A percentile compares a stretch with the other conserved stretches of the same genome.
Conservation (phyloP, 2,113 vertebrate species). For the Perca fluviatilis region DNA sequence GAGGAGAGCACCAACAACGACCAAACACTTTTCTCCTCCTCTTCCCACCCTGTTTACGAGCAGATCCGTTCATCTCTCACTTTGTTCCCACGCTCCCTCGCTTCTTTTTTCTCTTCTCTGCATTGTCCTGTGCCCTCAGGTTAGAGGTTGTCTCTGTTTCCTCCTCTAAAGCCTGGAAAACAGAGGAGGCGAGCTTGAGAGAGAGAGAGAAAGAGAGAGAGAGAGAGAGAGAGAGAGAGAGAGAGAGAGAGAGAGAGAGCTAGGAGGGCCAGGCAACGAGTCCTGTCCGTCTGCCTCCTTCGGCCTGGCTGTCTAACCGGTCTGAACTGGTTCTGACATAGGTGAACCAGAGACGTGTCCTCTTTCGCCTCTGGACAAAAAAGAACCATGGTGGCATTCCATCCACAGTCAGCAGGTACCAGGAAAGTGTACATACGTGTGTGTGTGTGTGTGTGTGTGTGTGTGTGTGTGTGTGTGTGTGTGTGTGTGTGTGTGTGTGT, state of each 20-base stretch:
- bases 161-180: constrained; percentile 76
- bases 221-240: constrained; percentile 72
- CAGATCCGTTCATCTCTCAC: constrained; percentile 58
- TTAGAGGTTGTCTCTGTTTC: constrained; percentile 87
- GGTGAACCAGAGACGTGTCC: constrained; percentile 85
- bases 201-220: constrained; percentile 64
- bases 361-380: constrained; percentile 89
- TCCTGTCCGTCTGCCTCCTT: constrained; percentile 67
- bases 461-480: constrained; percentile 29
- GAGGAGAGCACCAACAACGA: constrained; percentile 73
- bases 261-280: constrained; percentile 37
- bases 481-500: constrained; percentile 38
- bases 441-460: constrained; percentile 32
- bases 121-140: constrained; percentile 85
- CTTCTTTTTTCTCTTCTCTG: constrained; percentile 71
- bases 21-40: constrained; percentile 70
- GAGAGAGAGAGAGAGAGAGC: constrained; percentile 77
- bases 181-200: constrained; percentile 71
- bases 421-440: constrained; percentile 61
- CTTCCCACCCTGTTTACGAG: constrained; percentile 75
- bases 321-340: constrained; percentile 91
- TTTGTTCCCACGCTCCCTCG: constrained; percentile 76
- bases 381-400: constrained; percentile 88
- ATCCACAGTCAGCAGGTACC: constrained; percentile 91
- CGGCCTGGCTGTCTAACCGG: constrained; percentile 88